These are phyloP conservation scores for Aleiodes testaceus DNA, from an alignment of 2,888 invertebrate genomes.

Conservation along the genomic window DNA sequence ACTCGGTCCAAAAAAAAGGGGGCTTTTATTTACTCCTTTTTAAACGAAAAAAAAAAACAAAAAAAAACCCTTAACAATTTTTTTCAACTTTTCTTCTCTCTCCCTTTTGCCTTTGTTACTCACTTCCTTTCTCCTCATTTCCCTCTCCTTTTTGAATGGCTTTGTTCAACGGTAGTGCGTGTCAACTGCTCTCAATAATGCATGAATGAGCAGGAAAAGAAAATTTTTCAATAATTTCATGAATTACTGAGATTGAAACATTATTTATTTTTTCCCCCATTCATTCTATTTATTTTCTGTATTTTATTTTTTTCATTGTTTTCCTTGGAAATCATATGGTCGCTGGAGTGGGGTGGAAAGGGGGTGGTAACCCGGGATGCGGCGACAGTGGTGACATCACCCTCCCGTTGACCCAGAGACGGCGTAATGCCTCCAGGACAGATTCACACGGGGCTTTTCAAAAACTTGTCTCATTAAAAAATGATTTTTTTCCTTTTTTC, in stretches of 20 bases:
- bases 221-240: slow-evolving; percentile 5
- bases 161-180: slow-evolving; percentile 41
- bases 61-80: neutral
- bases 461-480: slow-evolving; percentile 19
- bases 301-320: slow-evolving; percentile 13
- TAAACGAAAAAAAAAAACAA: too few relatives aligned
- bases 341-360: neutral
- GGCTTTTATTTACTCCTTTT: too few relatives aligned
- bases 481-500: slow-evolving; percentile 2
- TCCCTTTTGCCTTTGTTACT: slow-evolving; percentile 36
- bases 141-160: slow-evolving; percentile 27
- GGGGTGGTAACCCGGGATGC: slow-evolving; percentile 15
- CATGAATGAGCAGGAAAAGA: slow-evolving; percentile 21
- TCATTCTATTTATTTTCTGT: neutral
- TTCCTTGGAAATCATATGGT: slow-evolving; percentile 21
- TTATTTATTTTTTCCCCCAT: neutral
- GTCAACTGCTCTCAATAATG: slow-evolving; percentile 31
- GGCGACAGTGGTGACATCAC: slow-evolving; percentile 23
- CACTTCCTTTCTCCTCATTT: slow-evolving; percentile 32
- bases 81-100: slow-evolving; percentile 20
- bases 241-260: slow-evolving; percentile 4
- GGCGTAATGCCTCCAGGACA: slow-evolving; percentile 21
- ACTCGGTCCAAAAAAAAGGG: neutral
- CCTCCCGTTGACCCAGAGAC: slow-evolving; percentile 27
- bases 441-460: slow-evolving; percentile 9